Evolutionary conservation across 1,140 invertebrate genomes (phyloP), one percentile per base, ranked within the genome.

Genomic region (Danaus melanippus): DNA sequence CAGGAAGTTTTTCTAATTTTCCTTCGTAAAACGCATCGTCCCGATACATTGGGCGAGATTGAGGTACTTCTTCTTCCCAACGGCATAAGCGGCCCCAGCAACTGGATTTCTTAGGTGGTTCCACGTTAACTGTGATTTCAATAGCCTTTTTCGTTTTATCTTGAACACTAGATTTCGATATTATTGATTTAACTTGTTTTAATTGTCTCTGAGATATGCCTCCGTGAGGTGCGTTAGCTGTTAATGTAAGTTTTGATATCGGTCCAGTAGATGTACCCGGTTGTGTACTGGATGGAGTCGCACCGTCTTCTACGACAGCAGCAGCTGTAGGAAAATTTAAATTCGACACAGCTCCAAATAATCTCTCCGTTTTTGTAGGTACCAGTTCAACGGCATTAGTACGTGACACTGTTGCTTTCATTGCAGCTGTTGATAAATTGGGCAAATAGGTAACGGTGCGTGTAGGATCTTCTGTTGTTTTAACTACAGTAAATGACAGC

Each of bases 11-110:
- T 52, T 90, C 89, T 53, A 96, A 79, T 50, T 92, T 95, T 1
- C 93, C 94, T 11, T 91, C 90, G 70, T 95, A 96, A 88, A 96
- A 96, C 58, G 94, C 94, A 72, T 96, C 95, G 76, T 96, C 94
- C 59, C 94, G 87, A 77, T 95, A 94, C 79, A 95, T 89, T 12
- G 94, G 93, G 44, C 93, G 80, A 47, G 91, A 89, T 41, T 89
- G 80, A 11, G 70, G 62, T 42, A 78, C 56, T 56, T 84, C 79
- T 50, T 69, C 46, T 56, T 86, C 77, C 80, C 82, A 85, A 47
- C 67, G 64, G 66, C 67, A 83, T 11, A 79, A 56, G 10, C 71
- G 63, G 39, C 58, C 64, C 61, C 79, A 84, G 54, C 71, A 83
- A 45, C 66, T 51, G 10, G 17, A 62, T 54, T 78, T 76, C 47